A percentile compares a stretch with the other conserved stretches of the same genome.
Conservation (phyloP, 2,888 invertebrate species). For the Ormyrus pomaceus region DNA sequence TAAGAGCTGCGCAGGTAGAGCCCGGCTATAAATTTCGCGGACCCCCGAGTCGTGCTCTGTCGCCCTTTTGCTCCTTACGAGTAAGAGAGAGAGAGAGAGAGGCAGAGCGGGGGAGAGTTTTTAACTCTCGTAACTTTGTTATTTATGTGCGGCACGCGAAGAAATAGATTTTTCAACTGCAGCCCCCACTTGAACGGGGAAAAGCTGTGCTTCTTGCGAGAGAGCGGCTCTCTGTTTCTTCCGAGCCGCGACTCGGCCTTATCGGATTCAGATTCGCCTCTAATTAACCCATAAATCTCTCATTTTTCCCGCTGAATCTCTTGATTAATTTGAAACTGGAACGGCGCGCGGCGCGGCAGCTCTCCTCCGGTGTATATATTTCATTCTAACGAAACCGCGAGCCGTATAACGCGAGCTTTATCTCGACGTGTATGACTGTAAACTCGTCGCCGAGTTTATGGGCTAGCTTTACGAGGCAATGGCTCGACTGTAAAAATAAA, state of each 20-base stretch:
- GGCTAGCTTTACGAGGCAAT: too few species aligned
- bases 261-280: slow-evolving; percentile 47
- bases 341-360: too few species aligned
- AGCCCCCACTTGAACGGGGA: not conserved
- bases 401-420: not conserved
- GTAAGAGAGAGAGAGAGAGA: slow-evolving; percentile 8
- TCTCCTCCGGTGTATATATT: not conserved
- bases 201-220: too few species aligned
- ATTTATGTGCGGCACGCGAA: slow-evolving; percentile 71
- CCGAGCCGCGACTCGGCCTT: slow-evolving; percentile 10
- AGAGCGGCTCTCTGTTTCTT: too few species aligned
- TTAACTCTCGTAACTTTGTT: slow-evolving; percentile 72
- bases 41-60: slow-evolving; percentile 59
- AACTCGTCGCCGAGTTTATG: too few species aligned
- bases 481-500: not conserved
- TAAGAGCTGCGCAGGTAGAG: slow-evolving; percentile 45
- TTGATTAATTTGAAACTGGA: slow-evolving; percentile 7
- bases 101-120: slow-evolving; percentile 58
- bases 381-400: not conserved
- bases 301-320: not conserved
- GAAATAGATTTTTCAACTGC: slow-evolving; percentile 68
- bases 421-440: too few species aligned
- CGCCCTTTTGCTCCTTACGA: slow-evolving; percentile 59
- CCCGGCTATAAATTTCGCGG: slow-evolving; percentile 63
- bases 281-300: slow-evolving; percentile 53